Evolutionary conservation across 1,140 invertebrate genomes (phyloP).

Genomic region (Nephila pilipes): DNA sequence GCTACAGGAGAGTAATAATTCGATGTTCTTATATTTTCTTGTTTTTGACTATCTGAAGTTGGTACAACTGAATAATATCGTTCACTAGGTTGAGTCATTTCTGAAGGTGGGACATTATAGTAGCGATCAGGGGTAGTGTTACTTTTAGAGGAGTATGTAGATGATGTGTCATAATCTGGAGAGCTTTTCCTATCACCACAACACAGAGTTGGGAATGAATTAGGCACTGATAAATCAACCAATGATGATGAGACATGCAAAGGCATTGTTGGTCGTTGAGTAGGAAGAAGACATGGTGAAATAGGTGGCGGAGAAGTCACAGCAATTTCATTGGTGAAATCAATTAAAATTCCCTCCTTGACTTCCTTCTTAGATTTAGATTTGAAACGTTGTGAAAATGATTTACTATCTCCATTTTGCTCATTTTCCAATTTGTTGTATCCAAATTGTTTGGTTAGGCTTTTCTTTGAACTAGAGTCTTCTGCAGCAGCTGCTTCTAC

Average conservation of each 20-base stretch:
- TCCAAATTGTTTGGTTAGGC: constrained; percentile 80
- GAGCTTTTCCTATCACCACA: constrained; percentile 40
- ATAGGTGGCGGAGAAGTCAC: constrained; percentile 46
- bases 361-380: constrained; percentile 55
- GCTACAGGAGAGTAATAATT: constrained; percentile 72
- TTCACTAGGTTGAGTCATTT: not conserved
- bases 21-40: not conserved
- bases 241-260: constrained; percentile 63
- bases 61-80: constrained; percentile 76
- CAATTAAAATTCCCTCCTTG: constrained; percentile 81
- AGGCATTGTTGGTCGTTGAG: not conserved
- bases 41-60: not conserved
- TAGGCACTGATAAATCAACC: constrained; percentile 58
- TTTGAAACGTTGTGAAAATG: constrained; percentile 34
- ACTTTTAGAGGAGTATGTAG: constrained; percentile 49
- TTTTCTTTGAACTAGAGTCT: constrained; percentile 78
- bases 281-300: constrained; percentile 1
- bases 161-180: constrained; percentile 73
- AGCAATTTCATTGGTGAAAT: constrained; percentile 80
- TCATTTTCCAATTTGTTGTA: constrained; percentile 82
- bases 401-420: constrained; percentile 41
- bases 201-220: constrained; percentile 36
- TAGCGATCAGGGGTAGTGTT: constrained; percentile 38
- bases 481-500: constrained; percentile 59
- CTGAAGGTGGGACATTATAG: constrained; percentile 74